Base-by-base conservation (phyloP, 2,888 invertebrate species). In the Elysia crispata region DNA sequence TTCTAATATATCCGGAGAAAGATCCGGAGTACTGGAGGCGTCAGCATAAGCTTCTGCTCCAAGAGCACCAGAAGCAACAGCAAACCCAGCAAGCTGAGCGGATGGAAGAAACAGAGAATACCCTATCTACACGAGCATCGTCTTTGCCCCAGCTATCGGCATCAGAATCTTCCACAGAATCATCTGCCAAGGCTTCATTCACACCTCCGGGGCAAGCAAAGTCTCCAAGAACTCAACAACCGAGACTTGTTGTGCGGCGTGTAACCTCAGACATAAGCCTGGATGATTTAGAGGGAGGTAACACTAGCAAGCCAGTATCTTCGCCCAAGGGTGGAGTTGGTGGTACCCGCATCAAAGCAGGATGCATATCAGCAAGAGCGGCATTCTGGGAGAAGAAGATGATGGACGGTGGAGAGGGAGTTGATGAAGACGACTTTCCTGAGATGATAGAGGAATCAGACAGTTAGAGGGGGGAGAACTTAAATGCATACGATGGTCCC, bases 341-440 rank as follows among this genome's bases (percentile, higher is more conserved):
- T 11, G 79, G 74, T 20, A 85, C 88, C 6, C 85, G 84, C 81
- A 89, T 88, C 31, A 82, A 86, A 75, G 81, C 83, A 70, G 89
- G 89, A 23, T 86, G 87, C 66, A 89, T 88, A 49, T 86, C 86
- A 23, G 89, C 89, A 0, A 85, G 88, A 73, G 87, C 89, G 1
- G 86, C 87, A 33, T 89, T 89, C 82, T 89, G 89, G 89, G 89
- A 89, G 73, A 86, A 87, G 25, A 79, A 83, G 18, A 84, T 87
- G 30, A 84, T 84, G 30, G 76, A 82, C 11, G 85, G 86, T 20
- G 84, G 82, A 11, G 41, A 41, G 11, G 80, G 64, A 8, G 77
- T 79, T 15, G 87, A 88, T 54, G 79, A 82, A 13, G 84, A 83
- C 0, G 85, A 86, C 30, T 88, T 86, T 70, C 88, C 89, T 20